Evolutionary conservation across 2,888 invertebrate genomes (phyloP).

Genomic region (Noctua janthina): DNA sequence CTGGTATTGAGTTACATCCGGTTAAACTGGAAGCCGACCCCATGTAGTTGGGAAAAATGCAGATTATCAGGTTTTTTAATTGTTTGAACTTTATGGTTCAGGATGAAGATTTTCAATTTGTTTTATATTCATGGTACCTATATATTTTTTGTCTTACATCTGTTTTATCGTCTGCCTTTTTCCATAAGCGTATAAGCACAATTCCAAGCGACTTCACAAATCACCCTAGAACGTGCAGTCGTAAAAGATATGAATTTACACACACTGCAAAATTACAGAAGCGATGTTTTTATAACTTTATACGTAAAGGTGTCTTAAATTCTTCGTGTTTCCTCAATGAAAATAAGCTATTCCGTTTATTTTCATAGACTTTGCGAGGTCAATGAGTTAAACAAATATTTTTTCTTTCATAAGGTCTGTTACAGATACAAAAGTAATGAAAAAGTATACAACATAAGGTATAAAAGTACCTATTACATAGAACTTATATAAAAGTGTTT

Average conservation of each 20-base stretch:
- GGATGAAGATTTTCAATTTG: neutral
- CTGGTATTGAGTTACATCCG: too few species aligned
- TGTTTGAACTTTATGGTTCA: neutral
- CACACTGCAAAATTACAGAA: constrained; percentile 46
- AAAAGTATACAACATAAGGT: neutral
- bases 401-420: neutral
- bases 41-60: neutral
- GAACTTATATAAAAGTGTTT: neutral
- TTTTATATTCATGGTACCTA: neutral
- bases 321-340: constrained; percentile 18
- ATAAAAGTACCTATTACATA: neutral
- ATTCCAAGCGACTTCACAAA: constrained; percentile 26
- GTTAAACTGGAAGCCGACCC: too few species aligned
- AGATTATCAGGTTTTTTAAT: neutral
- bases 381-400: neutral
- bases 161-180: constrained; percentile 1
- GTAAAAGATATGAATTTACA: constrained; percentile 53
- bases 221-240: constrained; percentile 42
- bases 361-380: constrained; percentile 13
- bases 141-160: neutral
- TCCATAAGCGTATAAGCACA: constrained; percentile 20
- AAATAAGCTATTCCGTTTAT: constrained; percentile 37
- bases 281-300: constrained; percentile 56
- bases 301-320: constrained; percentile 39
- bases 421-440: neutral